Conservation (phyloP, 2,888 invertebrate species). For the Aradus depressus region DNA sequence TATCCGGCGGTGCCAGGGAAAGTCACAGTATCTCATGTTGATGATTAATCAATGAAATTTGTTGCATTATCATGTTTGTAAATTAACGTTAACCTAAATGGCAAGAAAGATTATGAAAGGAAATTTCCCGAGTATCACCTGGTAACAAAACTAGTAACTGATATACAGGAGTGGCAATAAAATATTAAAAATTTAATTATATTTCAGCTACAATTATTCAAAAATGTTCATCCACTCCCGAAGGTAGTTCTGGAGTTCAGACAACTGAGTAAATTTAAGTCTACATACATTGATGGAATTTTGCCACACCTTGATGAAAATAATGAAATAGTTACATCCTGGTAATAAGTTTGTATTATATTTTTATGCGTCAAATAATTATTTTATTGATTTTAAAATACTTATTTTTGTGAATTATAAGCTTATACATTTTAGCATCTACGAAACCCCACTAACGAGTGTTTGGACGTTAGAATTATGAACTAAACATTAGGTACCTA, state of each 20-base stretch:
- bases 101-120: neutral
- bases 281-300: conserved; percentile 41
- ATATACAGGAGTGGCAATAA: conserved; percentile 6
- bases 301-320: conserved; percentile 38
- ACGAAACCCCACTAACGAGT: too few species aligned
- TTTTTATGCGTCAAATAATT: too few species aligned
- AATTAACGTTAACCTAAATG: too few species aligned
- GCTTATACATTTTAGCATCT: too few species aligned
- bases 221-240: conserved; percentile 39
- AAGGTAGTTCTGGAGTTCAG: conserved; percentile 41
- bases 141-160: conserved; percentile 5
- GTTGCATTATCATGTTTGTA: too few species aligned
- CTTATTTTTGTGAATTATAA: too few species aligned
- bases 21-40: too few species aligned
- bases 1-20: too few species aligned
- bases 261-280: conserved; percentile 41
- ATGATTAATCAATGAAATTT: too few species aligned
- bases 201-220: conserved; percentile 38
- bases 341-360: conserved; percentile 34
- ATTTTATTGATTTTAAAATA: too few species aligned
- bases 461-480: too few species aligned
- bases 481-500: too few species aligned
- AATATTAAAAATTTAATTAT: conserved; percentile 3
- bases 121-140: neutral
- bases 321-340: conserved; percentile 38